Evolutionary conservation across 35 echinoderm and acorn worm genomes (phyloP).

Genomic region (Anneissia japonica): DNA sequence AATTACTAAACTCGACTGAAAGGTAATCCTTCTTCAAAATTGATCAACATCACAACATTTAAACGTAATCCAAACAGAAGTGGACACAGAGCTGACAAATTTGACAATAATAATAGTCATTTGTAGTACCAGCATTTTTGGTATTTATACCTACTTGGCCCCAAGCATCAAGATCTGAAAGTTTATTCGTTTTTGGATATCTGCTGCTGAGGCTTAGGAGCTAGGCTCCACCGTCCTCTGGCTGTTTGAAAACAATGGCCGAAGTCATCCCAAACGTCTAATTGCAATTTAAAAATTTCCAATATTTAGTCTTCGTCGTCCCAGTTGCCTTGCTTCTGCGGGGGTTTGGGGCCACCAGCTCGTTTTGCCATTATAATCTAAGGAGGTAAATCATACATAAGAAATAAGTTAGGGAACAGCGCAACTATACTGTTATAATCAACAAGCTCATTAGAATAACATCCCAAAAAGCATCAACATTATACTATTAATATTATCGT

Average conservation of each 20-base stretch:
- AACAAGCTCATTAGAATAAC: neutral
- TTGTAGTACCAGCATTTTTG: neutral
- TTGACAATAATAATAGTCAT: neutral
- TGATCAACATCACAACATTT: neutral
- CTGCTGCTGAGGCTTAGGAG: too few species aligned
- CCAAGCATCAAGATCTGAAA: neutral
- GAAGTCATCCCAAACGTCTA: neutral
- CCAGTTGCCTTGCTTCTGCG: slow-evolving; percentile 51
- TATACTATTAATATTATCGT: neutral
- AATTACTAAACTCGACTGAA: neutral
- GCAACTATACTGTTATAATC: neutral
- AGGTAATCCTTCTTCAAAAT: neutral
- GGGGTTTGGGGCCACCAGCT: slow-evolving; percentile 75
- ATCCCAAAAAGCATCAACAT: neutral
- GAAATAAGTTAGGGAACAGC: neutral
- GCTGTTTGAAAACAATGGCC: neutral
- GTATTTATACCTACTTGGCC: neutral
- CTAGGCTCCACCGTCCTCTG: neutral
- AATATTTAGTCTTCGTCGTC: slow-evolving; percentile 35
- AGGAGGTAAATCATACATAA: slow-evolving; percentile 6
- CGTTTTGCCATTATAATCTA: slow-evolving; percentile 98
- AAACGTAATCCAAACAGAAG: neutral
- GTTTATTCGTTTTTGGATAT: too few species aligned
- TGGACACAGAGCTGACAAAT: neutral
- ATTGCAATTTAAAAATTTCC: neutral